Percentiles rank a stretch among this genome's conserved stretches.
phyloP scores from a whole-genome alignment of 2,888 invertebrate genomes.

The Andrena flavipes region DNA sequence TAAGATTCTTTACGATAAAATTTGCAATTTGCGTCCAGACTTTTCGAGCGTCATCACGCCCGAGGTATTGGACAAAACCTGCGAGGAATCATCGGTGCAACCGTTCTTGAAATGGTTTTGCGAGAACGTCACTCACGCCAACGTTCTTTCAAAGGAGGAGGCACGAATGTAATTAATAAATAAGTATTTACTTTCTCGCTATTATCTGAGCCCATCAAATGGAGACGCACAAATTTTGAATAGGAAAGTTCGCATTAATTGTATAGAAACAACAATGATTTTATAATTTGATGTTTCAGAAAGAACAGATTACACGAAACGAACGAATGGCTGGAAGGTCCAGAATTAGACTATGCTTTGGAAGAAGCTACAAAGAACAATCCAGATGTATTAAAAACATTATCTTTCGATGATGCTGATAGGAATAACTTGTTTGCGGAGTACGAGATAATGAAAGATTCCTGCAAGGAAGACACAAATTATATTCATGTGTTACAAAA shows the following conservation, averaged over 20 bases:
- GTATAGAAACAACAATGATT: background rate
- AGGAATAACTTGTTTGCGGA: slow-evolving; percentile 61
- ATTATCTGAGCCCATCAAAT: background rate
- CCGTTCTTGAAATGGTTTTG: slow-evolving; percentile 82
- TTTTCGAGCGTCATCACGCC: slow-evolving; percentile 71
- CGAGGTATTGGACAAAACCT: slow-evolving; percentile 75
- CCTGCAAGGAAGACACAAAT: slow-evolving; percentile 71
- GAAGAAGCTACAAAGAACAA: slow-evolving; percentile 73
- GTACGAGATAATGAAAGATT: slow-evolving; percentile 71
- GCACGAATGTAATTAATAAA: slow-evolving; percentile 72
- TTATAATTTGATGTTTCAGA: slow-evolving; percentile 63
- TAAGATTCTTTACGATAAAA: slow-evolving; percentile 73
- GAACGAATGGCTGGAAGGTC: slow-evolving; percentile 75
- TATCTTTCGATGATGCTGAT: slow-evolving; percentile 61
- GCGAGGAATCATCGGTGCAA: slow-evolving; percentile 74
- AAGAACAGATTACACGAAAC: slow-evolving; percentile 73
- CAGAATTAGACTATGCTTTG: slow-evolving; percentile 76
- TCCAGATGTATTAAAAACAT: slow-evolving; percentile 76
- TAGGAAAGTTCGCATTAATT: background rate
- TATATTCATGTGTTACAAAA: slow-evolving; percentile 73
- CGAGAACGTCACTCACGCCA: slow-evolving; percentile 75
- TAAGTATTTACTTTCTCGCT: background rate
- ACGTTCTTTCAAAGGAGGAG: slow-evolving; percentile 78
- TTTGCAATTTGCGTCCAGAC: slow-evolving; percentile 76
- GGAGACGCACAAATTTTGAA: background rate